Base-by-base conservation (phyloP, 1,140 invertebrate species). In the Pseudomyrmex flavicornis region DNA sequence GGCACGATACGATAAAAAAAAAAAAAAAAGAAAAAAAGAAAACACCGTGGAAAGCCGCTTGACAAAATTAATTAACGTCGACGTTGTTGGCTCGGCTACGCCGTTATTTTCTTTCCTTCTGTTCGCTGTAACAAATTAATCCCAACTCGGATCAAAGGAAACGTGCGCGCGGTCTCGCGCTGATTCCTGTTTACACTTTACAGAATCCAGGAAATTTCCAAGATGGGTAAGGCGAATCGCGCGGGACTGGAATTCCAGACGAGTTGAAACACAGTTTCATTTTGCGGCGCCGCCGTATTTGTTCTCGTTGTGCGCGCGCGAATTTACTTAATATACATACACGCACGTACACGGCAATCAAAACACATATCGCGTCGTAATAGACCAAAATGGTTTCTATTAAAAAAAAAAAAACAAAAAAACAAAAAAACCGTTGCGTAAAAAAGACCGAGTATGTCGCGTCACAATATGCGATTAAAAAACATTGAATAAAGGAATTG, bases 11-110 rank as follows among this genome's bases (percentile, higher is more conserved):
- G 26, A 35, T 35, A 61, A 54, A 65, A 44, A n/a, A 35, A 65
- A 75, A 65, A 35, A 9, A 5, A 10, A 3, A 26, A 2, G 3
- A 52, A 65, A 44, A n/a, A 35, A 65, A 75, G 54, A 35, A 9
- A 10, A 4, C 20, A 2, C n/a, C 48, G 20, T 4, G 58, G 26
- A 66, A 35, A 65, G 74, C 35, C 20, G 26, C 61, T 54, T 22
- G 61, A 65, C 73, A 76, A 65, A 76, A 76, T 76, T 76, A 76
- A 76, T 76, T 76, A 76, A 76, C 59, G 73, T 75, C 59, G 59
- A 35, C 26, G 48, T 52, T 54, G 12, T 17, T 35, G 22, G 15
- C 44, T 7, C 20, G 26, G 26, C 26, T 17, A 13, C 12, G 35
- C 35, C 35, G 48, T 76, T 73, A 73, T 73, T 76, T 66, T 76